These are phyloP conservation scores for Drosophila kambysellisi DNA, from an alignment of 2,888 invertebrate species.

Conservation along the genomic window DNA sequence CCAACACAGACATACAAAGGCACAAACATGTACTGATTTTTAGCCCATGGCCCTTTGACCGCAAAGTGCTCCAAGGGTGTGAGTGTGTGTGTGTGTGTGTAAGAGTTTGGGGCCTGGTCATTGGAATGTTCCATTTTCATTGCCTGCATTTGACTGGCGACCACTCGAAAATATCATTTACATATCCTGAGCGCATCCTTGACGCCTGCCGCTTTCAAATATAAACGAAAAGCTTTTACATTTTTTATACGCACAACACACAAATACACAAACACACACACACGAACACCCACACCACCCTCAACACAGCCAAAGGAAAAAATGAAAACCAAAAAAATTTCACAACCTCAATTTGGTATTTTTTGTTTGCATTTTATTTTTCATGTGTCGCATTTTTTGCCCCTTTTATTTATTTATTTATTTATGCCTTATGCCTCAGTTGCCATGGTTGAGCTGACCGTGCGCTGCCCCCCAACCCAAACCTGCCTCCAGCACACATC, in stretches of 20 bases:
- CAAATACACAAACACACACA: slow-evolving; percentile 1
- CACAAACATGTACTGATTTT: slow-evolving; percentile 34
- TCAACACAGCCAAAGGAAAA: background rate
- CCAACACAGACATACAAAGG: slow-evolving; percentile 18
- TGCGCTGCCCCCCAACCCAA: slow-evolving; percentile 4
- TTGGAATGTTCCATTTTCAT: slow-evolving; percentile 43
- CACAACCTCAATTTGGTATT: slow-evolving; percentile 26
- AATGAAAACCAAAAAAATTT: background rate
- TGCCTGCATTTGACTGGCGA: slow-evolving; percentile 72
- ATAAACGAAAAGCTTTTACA: slow-evolving; percentile 64
- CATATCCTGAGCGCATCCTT: slow-evolving; percentile 68
- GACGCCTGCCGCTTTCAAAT: slow-evolving; percentile 44
- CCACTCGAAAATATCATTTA: slow-evolving; percentile 80
- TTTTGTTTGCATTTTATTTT: slow-evolving; percentile 3
- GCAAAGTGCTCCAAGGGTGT: slow-evolving; percentile 48
- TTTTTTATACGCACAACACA: slow-evolving; percentile 53
- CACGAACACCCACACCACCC: background rate
- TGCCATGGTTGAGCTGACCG: slow-evolving; percentile 29
- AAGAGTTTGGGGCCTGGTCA: slow-evolving; percentile 31
- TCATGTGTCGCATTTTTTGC: slow-evolving; percentile 23
- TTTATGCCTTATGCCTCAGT: slow-evolving; percentile 29
- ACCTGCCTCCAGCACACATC: background rate
- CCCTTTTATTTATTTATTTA: slow-evolving; percentile 32
- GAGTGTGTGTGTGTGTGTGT: background rate
- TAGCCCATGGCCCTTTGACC: slow-evolving; percentile 72